phyloP scores from a whole-genome alignment of 1,140 invertebrate species.

The Hirudo medicinalis region DNA sequence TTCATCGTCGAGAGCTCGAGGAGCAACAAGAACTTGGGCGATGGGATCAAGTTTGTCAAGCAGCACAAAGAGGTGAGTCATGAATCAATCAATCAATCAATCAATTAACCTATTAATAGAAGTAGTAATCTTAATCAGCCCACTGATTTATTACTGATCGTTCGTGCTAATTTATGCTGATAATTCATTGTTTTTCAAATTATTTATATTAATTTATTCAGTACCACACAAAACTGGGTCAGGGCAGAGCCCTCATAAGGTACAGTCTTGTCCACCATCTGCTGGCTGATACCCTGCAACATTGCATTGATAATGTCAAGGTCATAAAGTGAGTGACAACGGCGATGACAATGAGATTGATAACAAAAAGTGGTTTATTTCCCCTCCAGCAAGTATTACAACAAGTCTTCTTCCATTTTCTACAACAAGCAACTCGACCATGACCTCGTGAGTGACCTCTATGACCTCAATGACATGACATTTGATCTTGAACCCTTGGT shows the following conservation, averaged over 20 bases:
- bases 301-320: slow-evolving; percentile 36
- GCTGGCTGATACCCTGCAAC: slow-evolving; percentile 42
- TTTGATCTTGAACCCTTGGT: slow-evolving; percentile 43
- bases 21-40: slow-evolving; percentile 10
- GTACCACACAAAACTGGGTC: slow-evolving; percentile 40
- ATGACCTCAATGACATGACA: slow-evolving; percentile 43
- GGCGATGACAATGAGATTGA: no score
- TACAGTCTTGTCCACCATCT: slow-evolving; percentile 43
- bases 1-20: background rate
- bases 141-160: no score
- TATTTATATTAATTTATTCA: slow-evolving; percentile 25
- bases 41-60: slow-evolving; percentile 14
- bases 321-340: slow-evolving; percentile 31
- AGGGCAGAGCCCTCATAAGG: slow-evolving; percentile 41
- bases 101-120: no score
- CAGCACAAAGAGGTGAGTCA: slow-evolving; percentile 2
- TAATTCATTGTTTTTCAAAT: no score
- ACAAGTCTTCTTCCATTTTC: slow-evolving; percentile 29
- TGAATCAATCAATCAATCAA: background rate
- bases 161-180: no score
- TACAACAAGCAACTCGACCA: slow-evolving; percentile 29
- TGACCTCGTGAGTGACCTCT: slow-evolving; percentile 35
- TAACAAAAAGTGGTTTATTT: no score
- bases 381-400: no score
- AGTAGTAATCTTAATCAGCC: no score